Evolutionary conservation across 2,888 invertebrate species (phyloP).

Genomic region (Luperina nickerlii): DNA sequence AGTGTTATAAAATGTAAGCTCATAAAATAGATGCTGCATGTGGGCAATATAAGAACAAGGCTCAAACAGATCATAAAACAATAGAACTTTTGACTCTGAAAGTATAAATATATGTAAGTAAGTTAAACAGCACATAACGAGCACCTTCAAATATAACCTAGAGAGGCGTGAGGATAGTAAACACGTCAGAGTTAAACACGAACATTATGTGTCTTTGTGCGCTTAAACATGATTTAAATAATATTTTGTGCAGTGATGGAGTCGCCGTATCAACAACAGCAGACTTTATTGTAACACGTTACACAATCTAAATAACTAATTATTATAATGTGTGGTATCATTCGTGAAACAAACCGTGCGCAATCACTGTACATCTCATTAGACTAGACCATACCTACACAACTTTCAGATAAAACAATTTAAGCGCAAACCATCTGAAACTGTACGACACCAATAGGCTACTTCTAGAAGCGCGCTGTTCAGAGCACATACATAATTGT

Average conservation of each 20-base stretch:
- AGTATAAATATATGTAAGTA: neutral
- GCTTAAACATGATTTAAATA: neutral
- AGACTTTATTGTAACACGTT: constrained; percentile 42
- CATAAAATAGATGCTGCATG: neutral
- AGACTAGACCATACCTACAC: constrained; percentile 78
- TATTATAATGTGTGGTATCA: constrained; percentile 58
- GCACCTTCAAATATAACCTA: neutral
- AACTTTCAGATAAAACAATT: constrained; percentile 54
- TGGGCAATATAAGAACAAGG: neutral
- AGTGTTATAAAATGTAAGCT: neutral
- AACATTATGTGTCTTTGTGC: neutral
- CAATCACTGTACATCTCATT: constrained; percentile 66
- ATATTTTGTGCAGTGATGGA: neutral
- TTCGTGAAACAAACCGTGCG: constrained; percentile 62
- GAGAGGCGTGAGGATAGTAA: neutral
- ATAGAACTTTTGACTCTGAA: neutral
- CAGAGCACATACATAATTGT: neutral
- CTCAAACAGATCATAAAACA: neutral
- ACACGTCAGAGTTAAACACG: neutral
- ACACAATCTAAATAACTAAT: constrained; percentile 52
- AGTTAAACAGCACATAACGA: neutral
- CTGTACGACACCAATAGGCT: constrained; percentile 9
- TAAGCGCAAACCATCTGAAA: constrained; percentile 58
- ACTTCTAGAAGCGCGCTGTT: neutral
- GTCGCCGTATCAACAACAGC: constrained; percentile 36